Evolutionary conservation across 2,113 vertebrate genomes (phyloP), one percentile per base, ranked within the genome.

Genomic region (Lampris megalopsis): DNA sequence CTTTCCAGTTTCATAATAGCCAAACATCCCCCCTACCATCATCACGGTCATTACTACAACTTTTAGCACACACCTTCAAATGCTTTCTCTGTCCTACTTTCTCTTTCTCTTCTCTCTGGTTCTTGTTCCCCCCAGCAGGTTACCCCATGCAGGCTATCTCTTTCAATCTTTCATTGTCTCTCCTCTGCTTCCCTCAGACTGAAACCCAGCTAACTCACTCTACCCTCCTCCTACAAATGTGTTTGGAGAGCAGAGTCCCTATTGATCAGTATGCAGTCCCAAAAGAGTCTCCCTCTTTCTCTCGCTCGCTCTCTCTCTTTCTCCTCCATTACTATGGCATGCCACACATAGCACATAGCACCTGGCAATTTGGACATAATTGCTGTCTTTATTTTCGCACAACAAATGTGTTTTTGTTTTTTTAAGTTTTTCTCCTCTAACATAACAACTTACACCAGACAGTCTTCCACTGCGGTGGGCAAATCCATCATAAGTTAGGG

Each of bases 151-250:
- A 68, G 77, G 72, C 86, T 86, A 75, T 89, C 84, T 74, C 84
- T 75, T 79, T 74, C 83, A 79, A 83, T 80, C 81, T 81, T 86
- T 87, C 81, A 89, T 90, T 89, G 85, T 69, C 56, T 85, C 80
- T 24, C 73, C 78, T 77, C 69, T 84, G 69, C 75, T 85, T 86
- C 72, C 61, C 79, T 72, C 48, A 5, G 59, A 72, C 81, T 66
- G 75, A 74, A 81, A 77, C 60, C 64, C 42, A 66, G 81, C 73
- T 85, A 87, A 75, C 70, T 65, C 75, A 78, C 78, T 88, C 76
- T 68, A 57, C 54, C n/a, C 68, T 59, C 58, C 10, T 48, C 35
- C 63, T 47, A 13, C 52, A 36, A 1, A 42, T 48, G 6, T 48
- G 50, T 69, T 56, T 59, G 10, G 10, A 9, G 24, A 38, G 67